phyloP scores from a whole-genome alignment of 2,888 invertebrate genomes.

The Druceiella hillmani region DNA sequence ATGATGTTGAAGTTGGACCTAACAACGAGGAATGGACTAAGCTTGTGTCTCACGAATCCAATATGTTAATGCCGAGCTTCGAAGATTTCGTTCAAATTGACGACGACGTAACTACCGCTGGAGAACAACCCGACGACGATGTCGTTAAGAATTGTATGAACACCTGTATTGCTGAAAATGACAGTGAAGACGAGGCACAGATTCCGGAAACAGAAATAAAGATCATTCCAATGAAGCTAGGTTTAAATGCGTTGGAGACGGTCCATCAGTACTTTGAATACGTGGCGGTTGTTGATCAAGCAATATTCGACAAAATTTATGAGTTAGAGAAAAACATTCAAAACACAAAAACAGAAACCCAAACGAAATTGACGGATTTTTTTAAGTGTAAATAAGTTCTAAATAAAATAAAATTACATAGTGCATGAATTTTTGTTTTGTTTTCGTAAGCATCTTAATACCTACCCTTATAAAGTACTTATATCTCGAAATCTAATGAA shows the following conservation, averaged over 20 bases:
- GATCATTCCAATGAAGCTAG: constrained; percentile 20
- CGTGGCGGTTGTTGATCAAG: constrained; percentile 20
- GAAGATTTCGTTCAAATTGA: constrained; percentile 21
- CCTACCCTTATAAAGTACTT: no score
- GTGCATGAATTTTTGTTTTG: constrained; percentile 17
- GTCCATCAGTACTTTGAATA: constrained; percentile 19
- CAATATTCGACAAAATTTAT: constrained; percentile 22
- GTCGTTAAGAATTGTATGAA: no score
- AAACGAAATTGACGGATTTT: constrained; percentile 23
- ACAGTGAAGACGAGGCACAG: constrained; percentile 24
- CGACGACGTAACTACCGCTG: no score
- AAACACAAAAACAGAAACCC: constrained; percentile 22
- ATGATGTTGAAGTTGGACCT: constrained; percentile 21
- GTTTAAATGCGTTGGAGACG: constrained; percentile 22
- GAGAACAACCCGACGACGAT: no score
- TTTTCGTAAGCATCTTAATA: constrained; percentile 7
- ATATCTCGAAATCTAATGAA: no score
- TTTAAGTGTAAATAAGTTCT: constrained; percentile 14
- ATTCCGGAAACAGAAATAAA: constrained; percentile 24
- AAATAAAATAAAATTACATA: no score
- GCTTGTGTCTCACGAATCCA: constrained; percentile 19
- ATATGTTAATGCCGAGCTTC: constrained; percentile 11
- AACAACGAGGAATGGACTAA: constrained; percentile 22
- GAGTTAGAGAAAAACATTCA: no score
- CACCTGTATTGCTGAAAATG: constrained; percentile 19